Conservation (phyloP, 35 echinoderm and acorn worm species). For the Ptychodera flava region DNA sequence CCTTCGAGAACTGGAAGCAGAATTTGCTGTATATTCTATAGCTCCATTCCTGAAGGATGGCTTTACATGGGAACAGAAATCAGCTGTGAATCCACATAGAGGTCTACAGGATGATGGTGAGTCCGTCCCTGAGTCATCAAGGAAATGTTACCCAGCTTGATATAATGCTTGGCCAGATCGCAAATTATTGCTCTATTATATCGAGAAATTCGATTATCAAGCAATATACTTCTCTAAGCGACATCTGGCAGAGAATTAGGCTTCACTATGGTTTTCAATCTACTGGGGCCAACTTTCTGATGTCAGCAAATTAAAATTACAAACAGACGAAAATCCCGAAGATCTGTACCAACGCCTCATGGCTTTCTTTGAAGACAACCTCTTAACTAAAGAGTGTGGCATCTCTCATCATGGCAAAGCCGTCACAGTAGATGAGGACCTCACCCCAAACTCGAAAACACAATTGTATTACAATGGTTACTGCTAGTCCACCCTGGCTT, state of each 20-base stretch:
- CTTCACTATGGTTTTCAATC: neutral
- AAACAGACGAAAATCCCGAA: slow-evolving; percentile 3
- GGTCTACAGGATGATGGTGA: neutral
- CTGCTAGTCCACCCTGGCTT: neutral
- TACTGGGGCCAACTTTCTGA: slow-evolving; percentile 7
- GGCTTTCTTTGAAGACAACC: slow-evolving; percentile 19
- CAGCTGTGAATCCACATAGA: neutral
- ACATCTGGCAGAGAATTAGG: slow-evolving; percentile 15
- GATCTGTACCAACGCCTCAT: slow-evolving; percentile 15
- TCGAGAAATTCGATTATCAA: slow-evolving; percentile 17
- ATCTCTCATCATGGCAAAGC: slow-evolving; percentile 7
- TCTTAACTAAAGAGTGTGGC: neutral
- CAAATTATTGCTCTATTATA: slow-evolving; percentile 11
- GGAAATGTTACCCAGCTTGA: neutral
- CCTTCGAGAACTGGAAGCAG: slow-evolving; percentile 18
- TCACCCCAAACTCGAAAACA: slow-evolving; percentile 12
- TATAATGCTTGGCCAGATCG: slow-evolving; percentile 15
- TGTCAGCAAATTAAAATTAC: slow-evolving; percentile 9
- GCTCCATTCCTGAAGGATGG: neutral
- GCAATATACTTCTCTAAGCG: slow-evolving; percentile 14
- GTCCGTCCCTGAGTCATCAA: neutral
- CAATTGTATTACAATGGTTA: neutral
- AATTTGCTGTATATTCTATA: neutral
- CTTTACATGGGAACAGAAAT: slow-evolving; percentile 17
- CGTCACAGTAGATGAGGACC: slow-evolving; percentile 4